Evolutionary conservation across 2,797 vertebrate genomes (phyloP).

Genomic region (Fistularia tabacaria): DNA sequence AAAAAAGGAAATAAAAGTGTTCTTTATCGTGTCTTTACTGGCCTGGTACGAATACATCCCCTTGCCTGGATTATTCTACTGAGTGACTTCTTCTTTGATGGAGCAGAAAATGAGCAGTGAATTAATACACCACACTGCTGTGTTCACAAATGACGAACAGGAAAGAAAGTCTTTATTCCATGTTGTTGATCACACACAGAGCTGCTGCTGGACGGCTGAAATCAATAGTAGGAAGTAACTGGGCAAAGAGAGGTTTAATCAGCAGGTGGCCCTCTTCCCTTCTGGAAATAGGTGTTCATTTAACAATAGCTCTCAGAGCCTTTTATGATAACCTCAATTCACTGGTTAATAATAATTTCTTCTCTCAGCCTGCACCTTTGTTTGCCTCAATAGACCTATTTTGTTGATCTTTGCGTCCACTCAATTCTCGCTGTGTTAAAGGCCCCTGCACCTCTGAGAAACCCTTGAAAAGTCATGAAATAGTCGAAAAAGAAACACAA

Average conservation of each 20-base stretch:
- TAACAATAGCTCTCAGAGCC: constrained; percentile 21
- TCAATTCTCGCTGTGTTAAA: constrained; percentile 6
- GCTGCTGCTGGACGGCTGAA: constrained; percentile 2
- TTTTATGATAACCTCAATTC: constrained; percentile 24
- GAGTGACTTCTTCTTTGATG: too few relatives aligned
- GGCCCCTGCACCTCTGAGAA: constrained; percentile 8
- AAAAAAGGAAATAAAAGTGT: too few relatives aligned
- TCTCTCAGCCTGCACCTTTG: constrained; percentile 17
- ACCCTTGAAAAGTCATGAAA: constrained; percentile 26
- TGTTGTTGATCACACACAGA: constrained; percentile 2
- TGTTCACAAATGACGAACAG: too few relatives aligned
- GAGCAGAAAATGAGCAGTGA: too few relatives aligned
- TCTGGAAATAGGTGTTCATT: constrained; percentile 13
- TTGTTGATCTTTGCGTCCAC: background rate
- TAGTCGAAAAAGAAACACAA: constrained; percentile 19
- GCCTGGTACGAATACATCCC: too few relatives aligned
- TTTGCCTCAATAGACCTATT: constrained; percentile 5
- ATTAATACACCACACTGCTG: background rate
- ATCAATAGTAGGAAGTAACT: constrained; percentile 12
- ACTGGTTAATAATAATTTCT: constrained; percentile 18
- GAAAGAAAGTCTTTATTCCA: constrained; percentile 2
- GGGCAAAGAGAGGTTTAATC: constrained; percentile 17
- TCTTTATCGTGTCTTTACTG: too few relatives aligned
- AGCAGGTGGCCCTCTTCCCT: background rate
- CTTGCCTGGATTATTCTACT: too few relatives aligned